Evolutionary conservation across 2,797 vertebrate species (phyloP), one percentile per base, ranked within the genome.

Genomic region (Sphaeramia orbicularis): DNA sequence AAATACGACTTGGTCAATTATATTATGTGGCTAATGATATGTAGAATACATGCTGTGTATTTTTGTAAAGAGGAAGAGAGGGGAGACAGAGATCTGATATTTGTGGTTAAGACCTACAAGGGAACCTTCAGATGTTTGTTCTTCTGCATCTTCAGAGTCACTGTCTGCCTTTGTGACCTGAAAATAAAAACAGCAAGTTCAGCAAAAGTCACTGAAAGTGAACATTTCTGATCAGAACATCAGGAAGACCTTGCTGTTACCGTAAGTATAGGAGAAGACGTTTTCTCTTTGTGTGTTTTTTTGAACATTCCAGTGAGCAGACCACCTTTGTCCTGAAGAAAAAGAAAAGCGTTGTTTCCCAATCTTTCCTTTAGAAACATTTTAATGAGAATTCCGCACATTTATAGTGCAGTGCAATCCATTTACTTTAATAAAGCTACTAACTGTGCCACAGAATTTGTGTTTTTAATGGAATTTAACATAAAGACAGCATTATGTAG

Each of bases 291-390:
- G 15, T 70, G 47, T 4, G 60, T 41, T 71, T 85, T 86, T 11
- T 55, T 7, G 9, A 90, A 84, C 64, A 84, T 85, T 55, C 78
- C 82, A 10, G 60, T 5, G 1, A 90, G 24, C 7, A 67, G 36
- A 14, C 24, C 40, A 24, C 81, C 88, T n/a, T 69, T 76, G 4
- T 86, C 87, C 87, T 90, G 58, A 2, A 9, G 3, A 53, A 40
- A 6, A 40, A n/a, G 52, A 2, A 4, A 10, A 8, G 42, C 7
- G 4, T 44, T 47, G n/a, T n/a, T n/a, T n/a, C n/a, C n/a, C n/a
- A n/a, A n/a, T n/a, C 51, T 21, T 35, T 43, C 4, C 7, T 43
- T 37, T 6, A 14, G 47, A 1, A 48, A n/a, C 16, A 16, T 14
- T 0, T 18, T 11, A 51, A 13, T 24, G 1, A 50, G 13, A 14